A percentile compares a stretch with the other conserved stretches of the same genome.
These are phyloP conservation scores for Himalopsyche japonica DNA, from an alignment of 2,888 invertebrate genomes.

Conservation along the genomic window DNA sequence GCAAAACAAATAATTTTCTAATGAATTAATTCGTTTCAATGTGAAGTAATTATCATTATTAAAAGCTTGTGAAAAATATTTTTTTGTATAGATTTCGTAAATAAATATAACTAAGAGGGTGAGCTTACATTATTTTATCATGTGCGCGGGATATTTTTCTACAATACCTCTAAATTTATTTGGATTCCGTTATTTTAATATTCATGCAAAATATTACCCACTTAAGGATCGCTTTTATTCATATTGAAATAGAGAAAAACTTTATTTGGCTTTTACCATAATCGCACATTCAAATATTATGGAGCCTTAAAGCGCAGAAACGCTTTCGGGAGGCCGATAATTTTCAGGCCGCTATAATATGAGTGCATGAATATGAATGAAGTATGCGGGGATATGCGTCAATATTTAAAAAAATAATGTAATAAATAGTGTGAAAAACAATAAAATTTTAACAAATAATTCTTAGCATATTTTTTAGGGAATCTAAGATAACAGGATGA, in stretches of 20 bases:
- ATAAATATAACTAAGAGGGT: neutral
- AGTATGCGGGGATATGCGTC: neutral
- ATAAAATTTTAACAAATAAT: too few relatives aligned
- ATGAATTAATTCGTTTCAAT: too few relatives aligned
- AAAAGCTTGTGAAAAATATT: too few relatives aligned
- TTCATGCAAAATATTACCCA: neutral
- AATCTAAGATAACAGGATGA: too few relatives aligned
- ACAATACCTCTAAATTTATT: neutral
- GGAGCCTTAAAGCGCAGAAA: neutral
- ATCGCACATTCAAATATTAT: neutral
- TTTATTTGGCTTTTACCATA: neutral
- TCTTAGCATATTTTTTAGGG: too few relatives aligned
- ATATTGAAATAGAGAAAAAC: neutral
- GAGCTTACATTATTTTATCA: neutral
- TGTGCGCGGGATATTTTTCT: neutral
- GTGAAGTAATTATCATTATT: too few relatives aligned
- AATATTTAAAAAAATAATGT: neutral
- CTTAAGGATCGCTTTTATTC: neutral
- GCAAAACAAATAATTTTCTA: too few relatives aligned
- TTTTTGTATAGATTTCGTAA: too few relatives aligned
- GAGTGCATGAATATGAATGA: neutral
- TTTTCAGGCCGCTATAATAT: neutral
- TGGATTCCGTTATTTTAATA: neutral
- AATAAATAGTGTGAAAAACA: too few relatives aligned
- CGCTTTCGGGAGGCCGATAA: neutral